A percentile compares a stretch with the other conserved stretches of the same genome.
Evolutionary conservation across 2,797 vertebrate species (phyloP).

Genomic region (Argentina silus): DNA sequence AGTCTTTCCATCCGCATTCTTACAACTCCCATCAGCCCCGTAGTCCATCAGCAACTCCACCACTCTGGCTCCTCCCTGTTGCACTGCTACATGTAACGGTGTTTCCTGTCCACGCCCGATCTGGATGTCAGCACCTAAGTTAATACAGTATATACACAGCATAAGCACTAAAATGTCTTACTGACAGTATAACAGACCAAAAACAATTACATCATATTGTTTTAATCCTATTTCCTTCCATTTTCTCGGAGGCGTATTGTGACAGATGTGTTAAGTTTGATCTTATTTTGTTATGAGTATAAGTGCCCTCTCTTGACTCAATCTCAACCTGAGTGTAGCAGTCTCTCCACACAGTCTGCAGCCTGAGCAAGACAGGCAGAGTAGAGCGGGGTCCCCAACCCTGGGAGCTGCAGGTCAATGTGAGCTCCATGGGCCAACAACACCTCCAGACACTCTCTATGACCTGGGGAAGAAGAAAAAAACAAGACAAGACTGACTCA

Average conservation of each 20-base stretch:
- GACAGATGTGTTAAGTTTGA: too few relatives aligned
- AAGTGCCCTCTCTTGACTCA: background rate
- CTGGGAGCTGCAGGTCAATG: constrained; percentile 82
- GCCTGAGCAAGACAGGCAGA: constrained; percentile 80
- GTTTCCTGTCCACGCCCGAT: constrained; percentile 80
- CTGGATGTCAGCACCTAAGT: constrained; percentile 83
- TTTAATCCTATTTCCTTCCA: too few relatives aligned
- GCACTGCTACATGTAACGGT: constrained; percentile 85
- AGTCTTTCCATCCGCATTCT: constrained; percentile 83
- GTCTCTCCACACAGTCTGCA: constrained; percentile 79
- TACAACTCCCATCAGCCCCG: constrained; percentile 81
- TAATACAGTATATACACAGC: background rate
- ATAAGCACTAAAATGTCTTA: background rate
- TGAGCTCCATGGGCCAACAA: constrained; percentile 82
- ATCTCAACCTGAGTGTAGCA: constrained; percentile 80
- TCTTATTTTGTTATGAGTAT: background rate
- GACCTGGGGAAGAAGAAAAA: constrained; percentile 66
- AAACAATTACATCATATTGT: background rate
- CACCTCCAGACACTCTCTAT: constrained; percentile 89
- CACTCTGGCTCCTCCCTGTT: constrained; percentile 69
- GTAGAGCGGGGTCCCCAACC: constrained; percentile 84
- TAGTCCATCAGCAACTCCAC: constrained; percentile 85
- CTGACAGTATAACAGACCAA: background rate
- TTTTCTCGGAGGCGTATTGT: too few relatives aligned
- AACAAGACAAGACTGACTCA: background rate